Evolutionary conservation across 1,140 invertebrate genomes (phyloP).

Genomic region (Drosophila sp.): DNA sequence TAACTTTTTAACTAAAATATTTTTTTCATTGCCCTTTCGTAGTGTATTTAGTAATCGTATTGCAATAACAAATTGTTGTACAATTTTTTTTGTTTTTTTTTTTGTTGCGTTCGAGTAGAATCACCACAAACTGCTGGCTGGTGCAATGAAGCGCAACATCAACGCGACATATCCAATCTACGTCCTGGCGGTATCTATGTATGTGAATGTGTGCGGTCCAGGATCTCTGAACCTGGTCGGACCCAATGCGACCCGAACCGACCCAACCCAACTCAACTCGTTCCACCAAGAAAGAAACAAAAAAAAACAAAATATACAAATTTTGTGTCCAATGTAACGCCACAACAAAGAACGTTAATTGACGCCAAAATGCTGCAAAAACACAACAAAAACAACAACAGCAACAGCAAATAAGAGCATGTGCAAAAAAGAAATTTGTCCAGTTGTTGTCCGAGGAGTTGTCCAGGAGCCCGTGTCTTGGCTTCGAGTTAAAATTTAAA

Average conservation of each 20-base stretch:
- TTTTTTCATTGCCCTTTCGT: not conserved
- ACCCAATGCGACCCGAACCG: no score
- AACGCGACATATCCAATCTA: conserved; percentile 68
- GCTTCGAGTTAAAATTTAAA: conserved; percentile 49
- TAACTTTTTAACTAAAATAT: no score
- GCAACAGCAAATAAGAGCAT: conserved; percentile 35
- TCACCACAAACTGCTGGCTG: conserved; percentile 48
- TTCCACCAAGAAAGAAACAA: conserved; percentile 38
- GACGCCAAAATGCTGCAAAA: conserved; percentile 73
- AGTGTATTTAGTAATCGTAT: conserved; percentile 28
- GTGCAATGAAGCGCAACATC: conserved; percentile 71
- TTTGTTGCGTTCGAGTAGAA: conserved; percentile 24
- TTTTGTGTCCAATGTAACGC: conserved; percentile 80
- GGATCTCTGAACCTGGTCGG: conserved; percentile 35
- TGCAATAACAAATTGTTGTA: not conserved
- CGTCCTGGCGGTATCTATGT: conserved; percentile 42
- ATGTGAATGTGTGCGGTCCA: conserved; percentile 43
- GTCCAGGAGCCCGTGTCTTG: conserved; percentile 36
- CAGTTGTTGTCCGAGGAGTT: conserved; percentile 36
- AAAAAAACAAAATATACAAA: no score
- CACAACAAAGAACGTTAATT: conserved; percentile 82
- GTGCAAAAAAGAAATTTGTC: conserved; percentile 65
- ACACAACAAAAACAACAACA: conserved; percentile 34
- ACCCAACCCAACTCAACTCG: not conserved
- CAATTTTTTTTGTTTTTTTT: conserved; percentile 9